These are phyloP conservation scores for Perdita meconis DNA, from an alignment of 2,888 invertebrate species.

Conservation along the genomic window DNA sequence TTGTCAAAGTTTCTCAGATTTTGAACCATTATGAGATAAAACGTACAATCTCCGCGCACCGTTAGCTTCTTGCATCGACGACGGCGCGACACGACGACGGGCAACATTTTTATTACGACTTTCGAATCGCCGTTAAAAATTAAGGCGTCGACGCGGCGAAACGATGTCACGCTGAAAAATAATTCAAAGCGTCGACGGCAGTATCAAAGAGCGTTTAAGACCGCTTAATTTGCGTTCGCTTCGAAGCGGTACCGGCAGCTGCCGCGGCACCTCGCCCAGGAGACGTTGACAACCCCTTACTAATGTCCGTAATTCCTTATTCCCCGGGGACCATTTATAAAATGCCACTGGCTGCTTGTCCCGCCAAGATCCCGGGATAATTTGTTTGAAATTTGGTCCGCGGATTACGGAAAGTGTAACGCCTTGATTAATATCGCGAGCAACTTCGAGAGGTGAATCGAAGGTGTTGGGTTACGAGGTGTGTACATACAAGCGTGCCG, in stretches of 20 bases:
- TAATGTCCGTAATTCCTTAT: conserved; percentile 78
- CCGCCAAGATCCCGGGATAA: conserved; percentile 70
- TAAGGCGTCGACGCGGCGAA: conserved; percentile 52
- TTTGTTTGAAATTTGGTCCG: conserved; percentile 78
- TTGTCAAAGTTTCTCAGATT: too few relatives aligned
- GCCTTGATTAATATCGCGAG: conserved; percentile 73
- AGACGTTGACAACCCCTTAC: conserved; percentile 78
- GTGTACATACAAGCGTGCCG: conserved; percentile 32
- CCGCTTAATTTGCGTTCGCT: conserved; percentile 74
- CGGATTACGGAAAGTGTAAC: conserved; percentile 76
- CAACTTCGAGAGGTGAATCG: conserved; percentile 59
- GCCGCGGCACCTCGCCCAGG: conserved; percentile 59
- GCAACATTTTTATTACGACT: conserved; percentile 61
- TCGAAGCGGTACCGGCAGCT: conserved; percentile 55
- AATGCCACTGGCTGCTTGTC: conserved; percentile 67
- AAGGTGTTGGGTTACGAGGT: conserved; percentile 52
- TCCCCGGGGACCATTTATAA: conserved; percentile 75
- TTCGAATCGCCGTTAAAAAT: conserved; percentile 65
- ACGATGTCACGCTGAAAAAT: conserved; percentile 66
- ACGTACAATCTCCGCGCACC: conserved; percentile 2
- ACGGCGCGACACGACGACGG: not conserved
- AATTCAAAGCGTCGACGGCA: conserved; percentile 74
- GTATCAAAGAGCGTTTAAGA: conserved; percentile 78
- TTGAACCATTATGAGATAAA: too few relatives aligned
- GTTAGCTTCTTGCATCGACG: not conserved